Evolutionary conservation across 2,797 vertebrate genomes (phyloP).

Genomic region (Chromobotia macracanthus): DNA sequence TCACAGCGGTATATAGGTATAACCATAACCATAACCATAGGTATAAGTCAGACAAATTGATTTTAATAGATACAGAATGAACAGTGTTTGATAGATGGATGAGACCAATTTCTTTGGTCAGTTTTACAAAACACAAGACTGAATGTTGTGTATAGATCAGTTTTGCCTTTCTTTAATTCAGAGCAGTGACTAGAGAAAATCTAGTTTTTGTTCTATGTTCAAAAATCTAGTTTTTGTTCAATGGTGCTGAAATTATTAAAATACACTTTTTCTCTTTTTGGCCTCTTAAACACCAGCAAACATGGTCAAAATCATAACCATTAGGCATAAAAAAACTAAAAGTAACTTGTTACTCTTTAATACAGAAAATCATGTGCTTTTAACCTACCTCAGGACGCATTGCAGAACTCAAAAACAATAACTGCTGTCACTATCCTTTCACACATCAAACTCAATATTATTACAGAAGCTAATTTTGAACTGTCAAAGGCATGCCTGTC

Average conservation of each 20-base stretch:
- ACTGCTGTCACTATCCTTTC: neutral
- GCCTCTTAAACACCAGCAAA: neutral
- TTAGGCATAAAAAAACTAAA: neutral
- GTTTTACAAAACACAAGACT: neutral
- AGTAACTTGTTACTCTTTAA: neutral
- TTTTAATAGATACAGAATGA: slow-evolving; percentile 1
- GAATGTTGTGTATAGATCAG: neutral
- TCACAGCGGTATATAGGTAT: neutral
- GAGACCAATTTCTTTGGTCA: neutral
- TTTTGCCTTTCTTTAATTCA: neutral
- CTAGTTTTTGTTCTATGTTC: neutral
- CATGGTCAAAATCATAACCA: neutral
- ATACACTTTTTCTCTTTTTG: too few relatives aligned
- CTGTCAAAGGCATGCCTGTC: neutral
- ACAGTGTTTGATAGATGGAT: neutral
- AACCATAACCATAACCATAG: too few relatives aligned
- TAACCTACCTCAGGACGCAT: neutral
- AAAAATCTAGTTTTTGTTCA: too few relatives aligned
- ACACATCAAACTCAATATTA: neutral
- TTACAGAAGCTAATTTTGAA: neutral
- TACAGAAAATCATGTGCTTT: neutral
- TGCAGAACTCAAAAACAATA: neutral
- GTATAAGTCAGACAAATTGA: neutral
- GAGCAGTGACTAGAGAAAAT: neutral
- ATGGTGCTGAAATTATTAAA: too few relatives aligned